A percentile compares a stretch with the other conserved stretches of the same genome.
phyloP scores from a whole-genome alignment of 2,888 invertebrate genomes.

The Agonopterix heracliana region DNA sequence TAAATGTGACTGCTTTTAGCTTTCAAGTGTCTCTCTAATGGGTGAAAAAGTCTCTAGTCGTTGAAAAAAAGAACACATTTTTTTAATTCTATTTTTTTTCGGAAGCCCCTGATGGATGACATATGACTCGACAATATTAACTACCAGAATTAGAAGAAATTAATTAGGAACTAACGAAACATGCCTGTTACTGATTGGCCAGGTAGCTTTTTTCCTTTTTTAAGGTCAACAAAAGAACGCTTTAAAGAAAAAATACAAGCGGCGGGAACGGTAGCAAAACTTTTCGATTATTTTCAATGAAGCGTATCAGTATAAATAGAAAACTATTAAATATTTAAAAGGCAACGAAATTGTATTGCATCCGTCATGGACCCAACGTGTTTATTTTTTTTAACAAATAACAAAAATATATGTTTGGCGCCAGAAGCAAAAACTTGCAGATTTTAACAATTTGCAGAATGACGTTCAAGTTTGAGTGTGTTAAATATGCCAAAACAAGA shows the following conservation, averaged over 20 bases:
- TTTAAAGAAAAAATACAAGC: slow-evolving; percentile 34
- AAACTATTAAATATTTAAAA: slow-evolving; percentile 52
- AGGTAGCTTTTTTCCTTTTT: slow-evolving; percentile 53
- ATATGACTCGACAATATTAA: slow-evolving; percentile 63
- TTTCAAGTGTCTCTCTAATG: slow-evolving; percentile 68
- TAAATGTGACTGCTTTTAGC: slow-evolving; percentile 42
- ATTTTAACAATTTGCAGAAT: slow-evolving; percentile 9
- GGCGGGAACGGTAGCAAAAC: slow-evolving; percentile 62
- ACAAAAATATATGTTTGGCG: slow-evolving; percentile 40
- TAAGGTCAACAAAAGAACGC: slow-evolving; percentile 30
- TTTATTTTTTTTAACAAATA: slow-evolving; percentile 10
- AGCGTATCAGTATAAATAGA: slow-evolving; percentile 61
- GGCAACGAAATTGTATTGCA: slow-evolving; percentile 32
- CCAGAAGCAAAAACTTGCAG: slow-evolving; percentile 36
- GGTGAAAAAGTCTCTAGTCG: too few relatives aligned
- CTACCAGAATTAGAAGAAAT: slow-evolving; percentile 58
- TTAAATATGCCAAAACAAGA: too few relatives aligned
- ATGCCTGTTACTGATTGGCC: slow-evolving; percentile 29
- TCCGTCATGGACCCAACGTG: slow-evolving; percentile 34
- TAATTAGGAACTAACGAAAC: slow-evolving; percentile 58
- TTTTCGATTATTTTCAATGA: slow-evolving; percentile 53
- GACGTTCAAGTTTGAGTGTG: background rate
- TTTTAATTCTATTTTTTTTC: slow-evolving; percentile 37
- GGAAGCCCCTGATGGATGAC: slow-evolving; percentile 58
- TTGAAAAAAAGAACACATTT: slow-evolving; percentile 58